Evolutionary conservation across 2,888 invertebrate species (phyloP).

Genomic region (Dolomedes plantarius): DNA sequence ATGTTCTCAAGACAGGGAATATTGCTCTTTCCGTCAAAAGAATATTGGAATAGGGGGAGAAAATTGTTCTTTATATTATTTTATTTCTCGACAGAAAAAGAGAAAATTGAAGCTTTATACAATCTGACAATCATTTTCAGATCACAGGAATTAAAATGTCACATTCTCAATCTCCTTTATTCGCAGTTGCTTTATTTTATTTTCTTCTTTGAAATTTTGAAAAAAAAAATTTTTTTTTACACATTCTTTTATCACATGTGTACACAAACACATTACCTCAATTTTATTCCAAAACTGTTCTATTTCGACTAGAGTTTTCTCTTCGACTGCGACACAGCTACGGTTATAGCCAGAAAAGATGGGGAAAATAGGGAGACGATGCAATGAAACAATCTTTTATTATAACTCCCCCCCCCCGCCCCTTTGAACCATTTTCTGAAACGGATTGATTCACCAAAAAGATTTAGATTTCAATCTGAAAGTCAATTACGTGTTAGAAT

Average conservation of each 20-base stretch:
- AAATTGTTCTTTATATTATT: slow-evolving; percentile 42
- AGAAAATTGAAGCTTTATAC: slow-evolving; percentile 69
- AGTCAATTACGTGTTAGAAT: slow-evolving; percentile 61
- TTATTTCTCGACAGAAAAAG: slow-evolving; percentile 24
- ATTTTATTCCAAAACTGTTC: slow-evolving; percentile 63
- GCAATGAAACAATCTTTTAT: slow-evolving; percentile 32
- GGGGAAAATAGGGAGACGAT: slow-evolving; percentile 8
- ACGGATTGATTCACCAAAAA: slow-evolving; percentile 21
- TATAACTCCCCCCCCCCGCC: not conserved
- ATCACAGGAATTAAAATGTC: slow-evolving; percentile 69
- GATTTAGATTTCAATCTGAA: slow-evolving; percentile 57
- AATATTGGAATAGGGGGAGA: slow-evolving; percentile 51
- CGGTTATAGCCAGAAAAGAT: slow-evolving; percentile 25
- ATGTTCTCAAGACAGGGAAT: slow-evolving; percentile 28
- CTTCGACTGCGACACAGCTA: slow-evolving; percentile 15
- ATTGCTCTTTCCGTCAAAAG: slow-evolving; percentile 50
- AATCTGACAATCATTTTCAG: slow-evolving; percentile 70
- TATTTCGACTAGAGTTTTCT: slow-evolving; percentile 39
- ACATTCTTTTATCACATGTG: not conserved
- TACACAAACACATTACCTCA: slow-evolving; percentile 52
- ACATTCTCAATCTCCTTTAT: slow-evolving; percentile 65
- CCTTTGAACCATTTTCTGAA: not conserved
- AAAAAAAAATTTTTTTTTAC: not conserved
- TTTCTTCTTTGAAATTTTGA: not conserved
- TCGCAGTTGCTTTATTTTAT: slow-evolving; percentile 8